Evolutionary conservation across 2,113 vertebrate genomes (phyloP).

Genomic region (Rhineura floridana): DNA sequence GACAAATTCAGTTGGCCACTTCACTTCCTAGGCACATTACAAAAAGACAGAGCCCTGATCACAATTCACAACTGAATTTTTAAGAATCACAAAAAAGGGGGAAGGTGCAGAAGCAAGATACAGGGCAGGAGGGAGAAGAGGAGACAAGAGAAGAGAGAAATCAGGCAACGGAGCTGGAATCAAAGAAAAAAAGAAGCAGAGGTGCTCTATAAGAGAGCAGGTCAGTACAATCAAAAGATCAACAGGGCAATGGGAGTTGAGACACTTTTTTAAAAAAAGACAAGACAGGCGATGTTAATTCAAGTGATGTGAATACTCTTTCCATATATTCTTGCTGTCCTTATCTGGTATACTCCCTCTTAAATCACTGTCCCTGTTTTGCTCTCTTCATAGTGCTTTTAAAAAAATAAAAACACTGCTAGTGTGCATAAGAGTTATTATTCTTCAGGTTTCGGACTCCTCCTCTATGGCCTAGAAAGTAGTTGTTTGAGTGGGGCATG

Average conservation of each 20-base stretch:
- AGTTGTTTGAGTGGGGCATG: not conserved
- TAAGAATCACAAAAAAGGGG: not conserved
- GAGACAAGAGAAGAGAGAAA: conserved; percentile 17
- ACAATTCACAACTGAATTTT: not conserved
- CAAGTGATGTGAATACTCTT: not conserved
- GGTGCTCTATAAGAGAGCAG: not conserved
- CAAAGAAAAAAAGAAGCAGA: not conserved
- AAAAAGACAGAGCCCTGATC: not conserved
- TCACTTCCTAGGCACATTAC: not conserved
- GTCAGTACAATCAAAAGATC: not conserved
- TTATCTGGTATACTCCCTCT: too few relatives aligned
- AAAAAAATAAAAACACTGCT: not conserved
- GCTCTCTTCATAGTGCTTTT: not conserved
- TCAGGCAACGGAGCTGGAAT: not conserved
- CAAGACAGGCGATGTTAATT: not conserved
- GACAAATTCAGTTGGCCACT: not conserved
- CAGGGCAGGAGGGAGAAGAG: not conserved
- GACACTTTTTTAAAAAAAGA: not conserved
- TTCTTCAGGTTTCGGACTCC: not conserved
- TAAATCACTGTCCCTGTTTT: not conserved
- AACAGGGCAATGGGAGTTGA: not conserved
- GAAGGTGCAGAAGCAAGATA: not conserved
- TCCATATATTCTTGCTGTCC: not conserved
- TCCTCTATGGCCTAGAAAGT: not conserved
- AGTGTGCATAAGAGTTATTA: not conserved